A percentile compares a stretch with the other conserved stretches of the same genome.
phyloP scores from a whole-genome alignment of 2,113 vertebrate species.

The Embiotoca jacksoni region DNA sequence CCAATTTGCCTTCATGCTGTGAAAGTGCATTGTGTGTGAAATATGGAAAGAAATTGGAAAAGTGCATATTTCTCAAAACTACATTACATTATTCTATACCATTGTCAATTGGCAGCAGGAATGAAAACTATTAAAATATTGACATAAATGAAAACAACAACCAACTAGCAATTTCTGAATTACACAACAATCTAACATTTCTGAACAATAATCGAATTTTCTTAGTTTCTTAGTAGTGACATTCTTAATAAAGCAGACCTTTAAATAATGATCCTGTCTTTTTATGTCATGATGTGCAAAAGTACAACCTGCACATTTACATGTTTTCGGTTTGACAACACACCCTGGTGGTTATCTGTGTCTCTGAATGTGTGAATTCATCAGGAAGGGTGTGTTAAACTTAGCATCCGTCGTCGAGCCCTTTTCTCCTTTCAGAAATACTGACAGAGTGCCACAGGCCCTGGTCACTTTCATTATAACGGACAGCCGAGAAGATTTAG shows the following conservation, averaged over 20 bases:
- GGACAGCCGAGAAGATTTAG: slow-evolving; percentile 69
- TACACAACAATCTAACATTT: neutral
- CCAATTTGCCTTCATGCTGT: neutral
- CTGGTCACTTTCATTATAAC: slow-evolving; percentile 66
- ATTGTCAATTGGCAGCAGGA: too few species aligned
- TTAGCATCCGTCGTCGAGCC: slow-evolving; percentile 32
- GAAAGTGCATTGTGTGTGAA: neutral
- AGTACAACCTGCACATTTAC: slow-evolving; percentile 34
- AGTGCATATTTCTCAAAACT: neutral
- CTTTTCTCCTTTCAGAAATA: slow-evolving; percentile 31
- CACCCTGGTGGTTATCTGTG: slow-evolving; percentile 32
- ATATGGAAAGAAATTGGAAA: slow-evolving; percentile 1
- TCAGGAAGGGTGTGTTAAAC: slow-evolving; percentile 38
- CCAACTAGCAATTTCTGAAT: slow-evolving; percentile 5
- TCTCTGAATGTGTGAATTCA: slow-evolving; percentile 48
- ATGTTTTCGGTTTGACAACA: slow-evolving; percentile 42
- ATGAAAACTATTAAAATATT: too few species aligned
- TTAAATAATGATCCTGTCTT: slow-evolving; percentile 62
- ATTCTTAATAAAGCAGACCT: slow-evolving; percentile 50
- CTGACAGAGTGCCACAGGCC: slow-evolving; percentile 38
- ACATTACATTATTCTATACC: neutral
- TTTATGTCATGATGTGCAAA: slow-evolving; percentile 41
- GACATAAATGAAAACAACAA: neutral
- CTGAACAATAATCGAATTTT: neutral
- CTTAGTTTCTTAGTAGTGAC: slow-evolving; percentile 28